phyloP scores from a whole-genome alignment of 1,140 invertebrate species.

The Drosophila ohnishii region DNA sequence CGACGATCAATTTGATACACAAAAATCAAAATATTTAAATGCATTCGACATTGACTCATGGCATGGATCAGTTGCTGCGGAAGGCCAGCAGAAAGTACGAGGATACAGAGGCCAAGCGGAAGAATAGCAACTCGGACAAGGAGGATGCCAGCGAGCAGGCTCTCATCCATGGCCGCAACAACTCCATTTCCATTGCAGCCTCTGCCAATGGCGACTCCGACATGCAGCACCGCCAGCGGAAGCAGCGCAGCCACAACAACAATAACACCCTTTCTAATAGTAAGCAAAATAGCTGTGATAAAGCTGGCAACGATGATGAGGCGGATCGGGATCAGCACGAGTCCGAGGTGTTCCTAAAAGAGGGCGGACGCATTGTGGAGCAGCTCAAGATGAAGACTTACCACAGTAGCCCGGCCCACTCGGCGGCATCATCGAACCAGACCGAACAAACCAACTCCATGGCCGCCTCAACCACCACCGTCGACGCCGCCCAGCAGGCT shows the following conservation, averaged over 20 bases:
- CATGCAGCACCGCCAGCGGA: slow-evolving; percentile 80
- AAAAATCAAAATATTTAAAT: neutral
- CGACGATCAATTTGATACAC: slow-evolving; percentile 9
- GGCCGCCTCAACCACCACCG: slow-evolving; percentile 35
- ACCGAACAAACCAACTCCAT: slow-evolving; percentile 72
- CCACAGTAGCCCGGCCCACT: slow-evolving; percentile 70
- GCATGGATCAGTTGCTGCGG: slow-evolving; percentile 66
- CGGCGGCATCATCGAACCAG: slow-evolving; percentile 75
- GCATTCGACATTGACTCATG: neutral
- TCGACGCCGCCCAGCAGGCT: slow-evolving; percentile 40
- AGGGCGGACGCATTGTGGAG: slow-evolving; percentile 61
- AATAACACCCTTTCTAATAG: slow-evolving; percentile 62
- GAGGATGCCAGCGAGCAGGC: slow-evolving; percentile 71
- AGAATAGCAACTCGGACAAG: slow-evolving; percentile 82
- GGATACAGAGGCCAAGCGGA: slow-evolving; percentile 70
- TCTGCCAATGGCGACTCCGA: slow-evolving; percentile 53
- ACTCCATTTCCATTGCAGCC: slow-evolving; percentile 15
- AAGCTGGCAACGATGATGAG: slow-evolving; percentile 63
- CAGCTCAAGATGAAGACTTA: slow-evolving; percentile 66
- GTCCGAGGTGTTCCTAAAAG: slow-evolving; percentile 59
- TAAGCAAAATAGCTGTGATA: slow-evolving; percentile 77
- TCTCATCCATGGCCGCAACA: slow-evolving; percentile 54
- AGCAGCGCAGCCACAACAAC: slow-evolving; percentile 61
- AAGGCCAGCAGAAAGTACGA: slow-evolving; percentile 63
- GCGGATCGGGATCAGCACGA: slow-evolving; percentile 52